phyloP scores from a whole-genome alignment of 1,140 invertebrate species.

The Ostrea denselamellosa region DNA sequence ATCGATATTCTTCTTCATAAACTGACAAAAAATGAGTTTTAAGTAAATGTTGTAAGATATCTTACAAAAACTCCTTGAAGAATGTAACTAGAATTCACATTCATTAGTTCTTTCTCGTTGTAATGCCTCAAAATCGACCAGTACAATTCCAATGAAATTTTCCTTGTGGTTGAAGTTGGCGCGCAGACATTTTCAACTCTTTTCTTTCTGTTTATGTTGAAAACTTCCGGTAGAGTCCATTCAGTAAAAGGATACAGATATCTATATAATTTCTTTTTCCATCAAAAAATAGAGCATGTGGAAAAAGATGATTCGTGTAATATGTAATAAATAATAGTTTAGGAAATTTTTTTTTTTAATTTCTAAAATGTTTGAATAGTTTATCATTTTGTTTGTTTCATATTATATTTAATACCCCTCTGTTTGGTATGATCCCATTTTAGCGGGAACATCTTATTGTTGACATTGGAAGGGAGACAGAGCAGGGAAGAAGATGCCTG shows the following conservation, averaged over 20 bases:
- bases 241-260: background rate
- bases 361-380: background rate
- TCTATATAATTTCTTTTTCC: background rate
- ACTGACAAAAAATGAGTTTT: background rate
- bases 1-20: background rate
- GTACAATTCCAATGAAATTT: background rate
- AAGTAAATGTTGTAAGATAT: background rate
- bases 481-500: constrained; percentile 8
- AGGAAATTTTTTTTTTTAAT: background rate
- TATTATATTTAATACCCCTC: background rate
- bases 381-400: background rate
- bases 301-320: too few relatives aligned
- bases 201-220: background rate
- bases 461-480: background rate
- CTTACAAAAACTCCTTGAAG: background rate
- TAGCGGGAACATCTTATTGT: constrained; percentile 26
- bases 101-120: background rate
- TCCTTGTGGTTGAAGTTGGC: background rate
- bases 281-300: too few relatives aligned
- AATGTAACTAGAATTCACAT: background rate
- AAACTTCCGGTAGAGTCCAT: constrained; percentile 13
- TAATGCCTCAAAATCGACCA: background rate
- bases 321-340: background rate
- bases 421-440: background rate
- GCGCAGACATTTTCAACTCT: background rate